Evolutionary conservation across 2,888 invertebrate species (phyloP).

Genomic region (Tinea pellionella): DNA sequence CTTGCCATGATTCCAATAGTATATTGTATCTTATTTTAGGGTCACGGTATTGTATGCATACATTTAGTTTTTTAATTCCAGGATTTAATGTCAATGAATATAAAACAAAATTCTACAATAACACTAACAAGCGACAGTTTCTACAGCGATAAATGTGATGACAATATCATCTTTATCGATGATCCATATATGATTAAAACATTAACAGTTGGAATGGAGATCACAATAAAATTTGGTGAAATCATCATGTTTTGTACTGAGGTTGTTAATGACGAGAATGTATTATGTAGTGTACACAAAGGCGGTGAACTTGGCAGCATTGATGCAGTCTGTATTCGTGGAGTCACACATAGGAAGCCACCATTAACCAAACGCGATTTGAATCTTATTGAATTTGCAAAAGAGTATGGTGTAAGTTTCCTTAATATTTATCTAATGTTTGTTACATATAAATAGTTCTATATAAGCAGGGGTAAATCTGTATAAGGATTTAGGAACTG

Average conservation of each 20-base stretch:
- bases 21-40: no score
- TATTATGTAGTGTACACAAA: slow-evolving; percentile 29
- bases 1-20: no score
- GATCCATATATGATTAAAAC: slow-evolving; percentile 27
- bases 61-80: neutral
- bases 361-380: slow-evolving; percentile 30
- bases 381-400: slow-evolving; percentile 31
- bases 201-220: slow-evolving; percentile 28
- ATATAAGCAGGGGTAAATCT: no score
- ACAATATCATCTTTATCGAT: slow-evolving; percentile 32
- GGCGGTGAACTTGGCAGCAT: slow-evolving; percentile 25
- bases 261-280: slow-evolving; percentile 22
- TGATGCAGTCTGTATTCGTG: slow-evolving; percentile 29
- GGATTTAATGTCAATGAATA: neutral
- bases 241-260: slow-evolving; percentile 29
- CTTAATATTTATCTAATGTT: no score
- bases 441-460: no score
- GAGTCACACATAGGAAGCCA: slow-evolving; percentile 27
- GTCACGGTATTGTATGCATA: no score
- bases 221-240: slow-evolving; percentile 29
- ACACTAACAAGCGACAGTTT: slow-evolving; percentile 26
- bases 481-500: no score
- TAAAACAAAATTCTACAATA: slow-evolving; percentile 23
- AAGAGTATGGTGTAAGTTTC: slow-evolving; percentile 29
- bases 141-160: slow-evolving; percentile 30